Conservation (phyloP, 2,888 invertebrate genomes). For the Pinctada fucata region DNA sequence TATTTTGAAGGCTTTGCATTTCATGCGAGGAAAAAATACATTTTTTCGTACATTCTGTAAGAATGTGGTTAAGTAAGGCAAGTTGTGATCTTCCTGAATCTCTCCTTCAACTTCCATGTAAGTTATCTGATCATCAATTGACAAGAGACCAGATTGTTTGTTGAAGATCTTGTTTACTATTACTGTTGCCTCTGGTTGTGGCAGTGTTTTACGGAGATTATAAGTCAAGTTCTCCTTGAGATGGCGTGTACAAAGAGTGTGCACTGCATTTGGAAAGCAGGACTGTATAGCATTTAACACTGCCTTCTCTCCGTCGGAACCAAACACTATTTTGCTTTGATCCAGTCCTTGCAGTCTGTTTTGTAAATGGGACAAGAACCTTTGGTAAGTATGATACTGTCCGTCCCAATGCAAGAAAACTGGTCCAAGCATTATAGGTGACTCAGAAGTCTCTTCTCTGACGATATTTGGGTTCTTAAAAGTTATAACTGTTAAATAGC, state of each 20-base stretch:
- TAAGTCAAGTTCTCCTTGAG: background rate
- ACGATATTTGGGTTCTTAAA: too few relatives aligned
- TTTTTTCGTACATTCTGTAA: background rate
- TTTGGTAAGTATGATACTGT: too few relatives aligned
- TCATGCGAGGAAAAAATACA: background rate
- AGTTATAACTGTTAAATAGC: too few relatives aligned
- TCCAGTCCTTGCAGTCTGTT: too few relatives aligned
- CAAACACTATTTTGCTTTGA: too few relatives aligned
- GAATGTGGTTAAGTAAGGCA: background rate
- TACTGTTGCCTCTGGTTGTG: background rate
- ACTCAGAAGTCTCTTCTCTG: too few relatives aligned
- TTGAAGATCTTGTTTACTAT: conserved; percentile 12
- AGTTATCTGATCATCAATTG: background rate
- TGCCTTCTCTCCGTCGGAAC: conserved; percentile 8
- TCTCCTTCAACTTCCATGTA: background rate
- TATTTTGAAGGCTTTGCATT: background rate
- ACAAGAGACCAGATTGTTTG: background rate
- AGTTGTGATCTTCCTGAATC: background rate
- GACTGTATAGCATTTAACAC: background rate
- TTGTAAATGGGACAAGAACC: too few relatives aligned
- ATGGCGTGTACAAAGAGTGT: conserved; percentile 5
- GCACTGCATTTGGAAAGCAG: background rate
- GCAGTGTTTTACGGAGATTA: background rate
- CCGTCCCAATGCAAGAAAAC: too few relatives aligned
- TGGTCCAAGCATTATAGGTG: too few relatives aligned